Evolutionary conservation across 1,140 invertebrate genomes (phyloP), one percentile per base, ranked within the genome.

Genomic region (Hermetia illucens): DNA sequence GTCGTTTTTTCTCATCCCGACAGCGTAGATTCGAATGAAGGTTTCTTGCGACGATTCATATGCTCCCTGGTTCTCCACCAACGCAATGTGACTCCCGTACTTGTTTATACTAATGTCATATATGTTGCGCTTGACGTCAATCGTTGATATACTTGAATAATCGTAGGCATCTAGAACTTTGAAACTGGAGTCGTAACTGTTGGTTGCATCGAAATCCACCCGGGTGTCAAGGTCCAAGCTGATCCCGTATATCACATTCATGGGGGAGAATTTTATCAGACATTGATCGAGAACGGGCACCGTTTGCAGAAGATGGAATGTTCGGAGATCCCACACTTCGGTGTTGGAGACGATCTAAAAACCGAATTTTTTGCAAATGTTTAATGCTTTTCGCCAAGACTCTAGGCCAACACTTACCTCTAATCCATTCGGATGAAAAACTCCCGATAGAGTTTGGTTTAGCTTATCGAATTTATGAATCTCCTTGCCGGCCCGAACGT

Each of bases 401-500:
- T n/a, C n/a, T n/a, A n/a, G n/a, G n/a, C n/a, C n/a, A 25, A 25
- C 4, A 34, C 46, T 71, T 47, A 91, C 84, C 65, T 98, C 92
- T 25, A 90, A 69, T 1, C 92, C 93, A 59, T 92, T 94, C 1
- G 94, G 93, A 75, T 98, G 93, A 58, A 98, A 99, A 2, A 93
- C 79, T 1, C 94, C 95, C 53, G 87, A 95, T 16, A 95, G 73
- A 24, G 79, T 79, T 53, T 93, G 82, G 65, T 97, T 96, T 16
- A 98, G 71, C 62, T 98, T 98, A 65, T 98, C 95, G 53, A 98
- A 92, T 54, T 97, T 98, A 59, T 98, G 91, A 33, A 96, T 84
- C 49, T 85, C 75, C 49, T 82, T 85, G 3, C 79, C 79, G 0
- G 78, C 75, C 39, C 82, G 77, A 5, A 94, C 79, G 64, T 98